Evolutionary conservation across 2,797 vertebrate genomes (phyloP).

Genomic region (Lepus oiostolus): DNA sequence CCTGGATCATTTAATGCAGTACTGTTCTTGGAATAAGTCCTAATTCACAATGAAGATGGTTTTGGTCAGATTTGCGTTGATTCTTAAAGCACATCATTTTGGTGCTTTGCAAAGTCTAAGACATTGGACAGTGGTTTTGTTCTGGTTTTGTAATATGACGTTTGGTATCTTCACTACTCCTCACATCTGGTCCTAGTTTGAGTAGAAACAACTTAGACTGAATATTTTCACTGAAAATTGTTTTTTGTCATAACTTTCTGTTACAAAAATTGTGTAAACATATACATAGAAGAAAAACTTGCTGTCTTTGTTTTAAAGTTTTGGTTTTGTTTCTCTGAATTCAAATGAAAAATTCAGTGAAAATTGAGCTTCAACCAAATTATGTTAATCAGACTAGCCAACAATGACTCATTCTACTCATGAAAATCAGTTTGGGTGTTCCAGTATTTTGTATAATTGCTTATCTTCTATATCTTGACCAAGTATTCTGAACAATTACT

Average conservation of each 20-base stretch:
- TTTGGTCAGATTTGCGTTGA: conserved; percentile 58
- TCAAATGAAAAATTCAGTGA: conserved; percentile 53
- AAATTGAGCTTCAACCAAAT: conserved; percentile 18
- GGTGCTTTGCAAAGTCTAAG: conserved; percentile 48
- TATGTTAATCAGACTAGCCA: not conserved
- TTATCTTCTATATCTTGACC: not conserved
- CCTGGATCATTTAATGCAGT: conserved; percentile 31
- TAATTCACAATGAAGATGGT: conserved; percentile 39
- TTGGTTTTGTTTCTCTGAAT: conserved; percentile 51
- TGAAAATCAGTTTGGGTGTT: not conserved
- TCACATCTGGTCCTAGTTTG: conserved; percentile 73
- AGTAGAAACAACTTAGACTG: conserved; percentile 67
- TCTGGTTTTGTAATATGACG: conserved; percentile 75
- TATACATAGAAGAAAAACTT: conserved; percentile 52
- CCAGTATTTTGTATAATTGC: not conserved
- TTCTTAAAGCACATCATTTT: conserved; percentile 71
- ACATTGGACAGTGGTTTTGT: conserved; percentile 63
- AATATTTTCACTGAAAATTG: conserved; percentile 18
- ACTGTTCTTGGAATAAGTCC: not conserved
- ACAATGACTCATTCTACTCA: not conserved
- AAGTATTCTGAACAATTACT: not conserved
- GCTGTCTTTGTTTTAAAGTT: conserved; percentile 57
- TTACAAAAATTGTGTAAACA: conserved; percentile 63
- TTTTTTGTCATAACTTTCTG: conserved; percentile 65
- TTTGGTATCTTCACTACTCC: conserved; percentile 64